A percentile compares a stretch with the other conserved stretches of the same genome.
These are phyloP conservation scores for Automeris io DNA, from an alignment of 2,888 invertebrate genomes.

Conservation along the genomic window DNA sequence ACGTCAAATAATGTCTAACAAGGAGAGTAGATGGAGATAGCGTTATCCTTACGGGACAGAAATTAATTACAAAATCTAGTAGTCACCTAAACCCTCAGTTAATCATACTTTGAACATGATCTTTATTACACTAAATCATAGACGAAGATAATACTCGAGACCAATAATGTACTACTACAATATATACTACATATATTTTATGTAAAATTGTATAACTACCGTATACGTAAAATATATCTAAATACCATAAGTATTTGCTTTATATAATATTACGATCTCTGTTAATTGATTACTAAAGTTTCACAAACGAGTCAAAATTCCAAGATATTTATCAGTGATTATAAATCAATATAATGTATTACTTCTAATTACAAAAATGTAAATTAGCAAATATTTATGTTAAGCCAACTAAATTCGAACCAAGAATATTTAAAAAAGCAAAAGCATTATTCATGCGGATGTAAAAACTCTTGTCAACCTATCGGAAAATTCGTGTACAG, in stretches of 20 bases:
- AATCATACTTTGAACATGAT: neutral
- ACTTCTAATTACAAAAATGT: too few species aligned
- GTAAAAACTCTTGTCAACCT: neutral
- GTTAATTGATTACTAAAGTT: too few species aligned
- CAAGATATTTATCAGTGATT: too few species aligned
- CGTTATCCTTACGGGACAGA: neutral
- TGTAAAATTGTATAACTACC: too few species aligned
- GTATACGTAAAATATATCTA: too few species aligned
- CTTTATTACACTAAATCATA: neutral
- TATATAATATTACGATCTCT: too few species aligned
- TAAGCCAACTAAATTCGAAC: neutral
- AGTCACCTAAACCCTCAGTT: conserved; percentile 1
- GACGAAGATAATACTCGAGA: neutral
- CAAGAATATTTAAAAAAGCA: neutral
- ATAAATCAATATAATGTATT: too few species aligned
- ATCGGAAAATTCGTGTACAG: conserved; percentile 8
- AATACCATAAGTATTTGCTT: too few species aligned
- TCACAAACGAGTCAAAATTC: too few species aligned
- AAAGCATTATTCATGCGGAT: neutral
- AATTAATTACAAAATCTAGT: too few species aligned
- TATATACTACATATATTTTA: too few species aligned
- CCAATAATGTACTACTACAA: neutral
- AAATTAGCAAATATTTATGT: too few species aligned
- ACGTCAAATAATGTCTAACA: neutral
- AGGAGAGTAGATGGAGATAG: neutral